Evolutionary conservation across 2,113 vertebrate species (phyloP), one percentile per base, ranked within the genome.

Genomic region (Macrotus californicus): DNA sequence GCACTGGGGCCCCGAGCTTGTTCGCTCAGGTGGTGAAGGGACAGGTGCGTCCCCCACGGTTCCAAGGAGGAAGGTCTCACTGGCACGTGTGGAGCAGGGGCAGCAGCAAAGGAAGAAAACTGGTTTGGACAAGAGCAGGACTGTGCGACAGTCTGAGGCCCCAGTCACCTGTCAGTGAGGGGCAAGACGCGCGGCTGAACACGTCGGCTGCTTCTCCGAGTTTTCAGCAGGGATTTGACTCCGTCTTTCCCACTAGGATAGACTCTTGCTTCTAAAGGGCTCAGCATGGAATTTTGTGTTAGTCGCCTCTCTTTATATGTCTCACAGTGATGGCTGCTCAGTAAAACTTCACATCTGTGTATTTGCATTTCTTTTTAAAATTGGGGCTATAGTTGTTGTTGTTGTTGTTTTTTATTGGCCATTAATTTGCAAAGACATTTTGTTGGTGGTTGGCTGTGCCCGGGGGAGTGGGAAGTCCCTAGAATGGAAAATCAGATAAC

Each of bases 401-500:
- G 19, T 18, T n/a, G 59, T 54, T 21, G 29, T 67, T 85, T 76
- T 79, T 80, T 7, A 82, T 66, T 88, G 43, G 61, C 88, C 43
- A 61, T 79, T 85, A 81, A 93, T 73, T 29, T 52, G 6, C 50
- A 83, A 86, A 94, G 81, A 76, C 36, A 2, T 39, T 92, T 84
- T 77, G 46, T 19, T 39, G 50, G 69, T 75, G 66, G 26, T 52
- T 52, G 46, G 70, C 52, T 87, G 66, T 7, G 13, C 36, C 26
- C 31, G 3, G 34, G 34, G 3, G 34, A 26, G 12, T 43, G 52
- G 66, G 54, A 94, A 96, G 85, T 89, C 91, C 59, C 95, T 94
- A 89, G 61, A 69, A 73, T 19, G 64, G 81, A 94, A 77, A 89
- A 91, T 81, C 87, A 87, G 76, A 66, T 80, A 87, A 89, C 36